Evolutionary conservation across 2,888 invertebrate genomes (phyloP).

Genomic region (Crepidodera aurea): DNA sequence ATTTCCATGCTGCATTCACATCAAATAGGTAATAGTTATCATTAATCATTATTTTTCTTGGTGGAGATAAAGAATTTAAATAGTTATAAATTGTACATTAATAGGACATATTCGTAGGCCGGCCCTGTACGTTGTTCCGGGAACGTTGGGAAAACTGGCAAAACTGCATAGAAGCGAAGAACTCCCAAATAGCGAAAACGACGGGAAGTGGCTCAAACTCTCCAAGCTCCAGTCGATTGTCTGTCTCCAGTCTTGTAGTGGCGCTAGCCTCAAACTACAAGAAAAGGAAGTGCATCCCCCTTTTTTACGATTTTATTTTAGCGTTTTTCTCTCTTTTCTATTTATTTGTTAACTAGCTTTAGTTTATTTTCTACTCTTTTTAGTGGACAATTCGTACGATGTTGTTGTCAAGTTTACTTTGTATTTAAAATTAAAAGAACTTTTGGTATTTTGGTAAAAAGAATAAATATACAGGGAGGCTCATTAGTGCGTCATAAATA

Average conservation of each 20-base stretch:
- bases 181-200: conserved; percentile 17
- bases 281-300: conserved; percentile 5
- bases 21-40: no score
- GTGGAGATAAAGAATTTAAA: no score
- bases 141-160: conserved; percentile 9
- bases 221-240: conserved; percentile 11
- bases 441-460: no score
- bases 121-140: neutral
- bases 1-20: no score
- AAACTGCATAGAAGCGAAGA: conserved; percentile 18
- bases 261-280: conserved; percentile 7
- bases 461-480: no score
- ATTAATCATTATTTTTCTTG: no score
- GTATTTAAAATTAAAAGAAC: no score
- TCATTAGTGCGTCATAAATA: no score
- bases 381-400: neutral
- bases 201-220: conserved; percentile 22
- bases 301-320: neutral
- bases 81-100: neutral
- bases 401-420: neutral
- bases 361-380: neutral
- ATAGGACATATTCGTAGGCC: neutral
- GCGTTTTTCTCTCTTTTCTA: neutral
- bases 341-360: neutral
- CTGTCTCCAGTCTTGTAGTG: conserved; percentile 7